These are phyloP conservation scores for Pipistrellus kuhlii DNA, from an alignment of 2,797 vertebrate species.

Conservation along the genomic window DNA sequence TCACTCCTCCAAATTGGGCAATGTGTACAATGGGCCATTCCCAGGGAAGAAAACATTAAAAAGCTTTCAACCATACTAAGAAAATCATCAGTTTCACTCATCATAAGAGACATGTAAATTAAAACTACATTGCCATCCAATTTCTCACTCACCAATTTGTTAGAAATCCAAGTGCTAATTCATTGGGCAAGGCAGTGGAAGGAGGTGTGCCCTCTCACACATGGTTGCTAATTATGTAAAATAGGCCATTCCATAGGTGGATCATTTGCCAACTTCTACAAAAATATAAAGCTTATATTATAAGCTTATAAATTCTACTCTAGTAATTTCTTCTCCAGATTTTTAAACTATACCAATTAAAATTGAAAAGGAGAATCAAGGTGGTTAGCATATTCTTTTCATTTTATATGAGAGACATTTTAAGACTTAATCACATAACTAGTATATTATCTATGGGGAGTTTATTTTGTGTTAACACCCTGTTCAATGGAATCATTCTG, in stretches of 20 bases:
- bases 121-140: neutral
- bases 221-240: neutral
- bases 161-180: neutral
- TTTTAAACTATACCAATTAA: neutral
- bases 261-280: neutral
- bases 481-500: neutral
- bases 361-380: neutral
- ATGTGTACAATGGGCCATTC: neutral
- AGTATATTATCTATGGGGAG: neutral
- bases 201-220: neutral
- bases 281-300: neutral
- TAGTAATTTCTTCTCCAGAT: neutral
- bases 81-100: neutral
- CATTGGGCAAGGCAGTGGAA: neutral
- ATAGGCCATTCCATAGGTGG: neutral
- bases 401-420: neutral
- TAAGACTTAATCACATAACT: neutral
- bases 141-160: neutral
- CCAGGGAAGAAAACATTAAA: neutral
- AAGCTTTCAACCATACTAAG: neutral
- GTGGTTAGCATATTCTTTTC: neutral
- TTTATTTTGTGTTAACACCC: neutral
- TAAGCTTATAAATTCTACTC: neutral
- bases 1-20: accelerated
- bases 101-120: neutral